Base-by-base conservation (phyloP, 2,797 vertebrate species). In the Onychomys leucogaster region DNA sequence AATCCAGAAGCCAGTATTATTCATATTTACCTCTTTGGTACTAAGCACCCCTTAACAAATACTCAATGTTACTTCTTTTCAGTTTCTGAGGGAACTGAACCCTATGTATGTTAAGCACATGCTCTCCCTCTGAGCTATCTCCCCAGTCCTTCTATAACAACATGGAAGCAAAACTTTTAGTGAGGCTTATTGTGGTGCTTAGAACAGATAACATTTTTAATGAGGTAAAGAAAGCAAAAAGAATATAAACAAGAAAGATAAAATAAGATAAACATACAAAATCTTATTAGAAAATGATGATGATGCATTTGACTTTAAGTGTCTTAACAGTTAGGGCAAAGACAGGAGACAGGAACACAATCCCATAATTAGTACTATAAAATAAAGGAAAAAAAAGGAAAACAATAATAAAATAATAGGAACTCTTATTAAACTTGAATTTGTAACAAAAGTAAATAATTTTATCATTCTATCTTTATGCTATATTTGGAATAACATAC, bases 401-500 rank as follows among this genome's bases (percentile, higher is more conserved):
- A 52, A 69, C 5, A 78, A 19, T 29, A 86, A 75, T 59, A 82
- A 80, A 93, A 69, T 55, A 90, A 84, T 9, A 82, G 6, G 12
- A 91, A 83, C 14, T 52, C 16, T 52, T 89, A 12, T 85, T 92
- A 85, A 71, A 85, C 77, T 88, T 94, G 65, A 94, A 91, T 75
- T 93, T 90, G 57, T 91, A 25, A 37, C 83, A 88, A 77, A 97
- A 97, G 37, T 77, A 43, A 94, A 59, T 92, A 90, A 85, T 73
- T 81, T 92, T 83, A 89, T 13, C 46, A 37, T 81, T 81, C 46
- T 34, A 43, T 67, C 13, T 85, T 86, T 67, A 49, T 61, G 34
- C 41, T 77, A 17, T 71, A 96, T 80, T 84, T 81, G 61, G 67
- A 67, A 83, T 63, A 93, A 63, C 6, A 57, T 4, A 89, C 16